Conservation (phyloP, 37 sponge, comb jelly and placozoan species). For the Ianthella basta region DNA sequence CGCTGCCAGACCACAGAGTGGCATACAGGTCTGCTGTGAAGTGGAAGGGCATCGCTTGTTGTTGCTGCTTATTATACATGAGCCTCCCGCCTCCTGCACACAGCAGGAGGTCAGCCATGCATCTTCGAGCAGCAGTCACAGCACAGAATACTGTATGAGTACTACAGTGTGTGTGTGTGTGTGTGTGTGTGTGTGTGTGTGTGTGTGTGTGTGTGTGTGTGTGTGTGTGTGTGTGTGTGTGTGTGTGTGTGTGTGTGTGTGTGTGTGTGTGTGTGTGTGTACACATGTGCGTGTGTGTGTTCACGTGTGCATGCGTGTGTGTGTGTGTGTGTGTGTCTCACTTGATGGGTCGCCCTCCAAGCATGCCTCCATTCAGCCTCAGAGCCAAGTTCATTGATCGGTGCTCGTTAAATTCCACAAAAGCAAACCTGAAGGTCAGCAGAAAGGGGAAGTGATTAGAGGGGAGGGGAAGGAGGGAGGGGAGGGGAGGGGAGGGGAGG, state of each 20-base stretch:
- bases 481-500: neutral
- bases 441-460: conserved; percentile 19
- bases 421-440: conserved; percentile 82
- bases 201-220: conserved; percentile 24
- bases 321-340: conserved; percentile 32
- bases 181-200: neutral
- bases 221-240: conserved; percentile 25
- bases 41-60: too few relatives aligned
- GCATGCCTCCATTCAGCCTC: conserved; percentile 90
- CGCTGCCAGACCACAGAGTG: too few relatives aligned
- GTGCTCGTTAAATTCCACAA: conserved; percentile 90
- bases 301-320: too few relatives aligned
- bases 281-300: too few relatives aligned
- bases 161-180: conserved; percentile 3
- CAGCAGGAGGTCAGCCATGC: too few relatives aligned
- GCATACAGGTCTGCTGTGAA: too few relatives aligned
- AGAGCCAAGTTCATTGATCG: conserved; percentile 86
- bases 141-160: too few relatives aligned
- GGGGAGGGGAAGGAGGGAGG: neutral
- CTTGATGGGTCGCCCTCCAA: conserved; percentile 92
- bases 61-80: too few relatives aligned
- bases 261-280: too few relatives aligned
- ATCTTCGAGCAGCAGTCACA: too few relatives aligned
- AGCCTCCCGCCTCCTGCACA: too few relatives aligned
- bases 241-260: neutral